Evolutionary conservation across 2,113 vertebrate species (phyloP), one percentile per base, ranked within the genome.

Genomic region (Sterrhoptilus dennistouni): DNA sequence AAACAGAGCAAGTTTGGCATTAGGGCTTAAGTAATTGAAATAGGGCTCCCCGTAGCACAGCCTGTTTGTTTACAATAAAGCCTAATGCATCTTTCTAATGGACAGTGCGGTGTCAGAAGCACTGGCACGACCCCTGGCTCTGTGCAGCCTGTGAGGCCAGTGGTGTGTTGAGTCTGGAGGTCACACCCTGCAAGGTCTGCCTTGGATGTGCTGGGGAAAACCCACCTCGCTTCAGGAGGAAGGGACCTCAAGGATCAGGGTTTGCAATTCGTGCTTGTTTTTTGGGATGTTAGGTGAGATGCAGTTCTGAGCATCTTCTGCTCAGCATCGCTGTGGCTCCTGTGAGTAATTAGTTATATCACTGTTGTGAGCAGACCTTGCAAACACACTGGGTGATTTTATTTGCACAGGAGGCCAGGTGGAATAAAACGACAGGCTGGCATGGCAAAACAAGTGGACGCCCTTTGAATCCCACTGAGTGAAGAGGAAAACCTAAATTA

Each of bases 71-170:
- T 97, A 74, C 71, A 76, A 45, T 74, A 96, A 94, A 96, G 76
- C 95, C 95, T 86, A 95, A 95, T 93, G 83, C 31, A 19, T 97
- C 89, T 53, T 52, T 66, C 75, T 96, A 97, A 97, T 97, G 96
- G 93, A 69, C 83, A 25, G 49, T 77, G 84, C 24, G 5, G 38
- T 45, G 78, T 75, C 93, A 87, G 93, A 47, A 50, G 56, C 82
- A 7, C 88, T 53, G 93, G 31, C 50, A 21, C 1, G 50, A 59
- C 38, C 81, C 65, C 94, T 89, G 87, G 66, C 92, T 13, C 20
- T 60, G 64, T 53, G 79, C 64, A 82, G 45, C 63, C 85, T 50
- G 59, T 50, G 57, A 28, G 60, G 83, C 33, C 92, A 38, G 47
- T 36, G 49, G 33, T 14, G 44, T 24, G 33, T 14, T 77, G 90